phyloP scores from a whole-genome alignment of 2,113 vertebrate species.

The Sardina pilchardus region DNA sequence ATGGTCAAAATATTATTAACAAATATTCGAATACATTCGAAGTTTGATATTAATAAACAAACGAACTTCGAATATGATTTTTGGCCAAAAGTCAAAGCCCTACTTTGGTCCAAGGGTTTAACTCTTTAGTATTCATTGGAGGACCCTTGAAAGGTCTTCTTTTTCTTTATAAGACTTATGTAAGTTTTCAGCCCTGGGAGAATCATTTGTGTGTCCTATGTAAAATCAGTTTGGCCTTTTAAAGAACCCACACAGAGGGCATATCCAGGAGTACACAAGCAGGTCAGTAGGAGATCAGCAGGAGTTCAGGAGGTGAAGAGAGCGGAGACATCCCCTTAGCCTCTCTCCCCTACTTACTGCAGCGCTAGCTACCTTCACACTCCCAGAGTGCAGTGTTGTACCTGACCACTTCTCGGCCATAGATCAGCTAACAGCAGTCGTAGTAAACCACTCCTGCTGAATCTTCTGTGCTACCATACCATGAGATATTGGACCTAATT shows the following conservation, averaged over 20 bases:
- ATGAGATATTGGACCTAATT: slow-evolving; percentile 14
- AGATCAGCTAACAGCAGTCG: neutral
- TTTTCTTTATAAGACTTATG: no score
- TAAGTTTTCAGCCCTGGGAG: neutral
- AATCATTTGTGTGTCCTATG: no score
- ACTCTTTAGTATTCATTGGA: neutral
- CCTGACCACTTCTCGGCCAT: neutral
- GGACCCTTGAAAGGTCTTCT: no score
- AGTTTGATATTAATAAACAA: no score
- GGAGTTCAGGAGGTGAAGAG: neutral
- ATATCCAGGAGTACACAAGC: neutral
- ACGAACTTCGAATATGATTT: no score
- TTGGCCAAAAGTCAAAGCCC: no score
- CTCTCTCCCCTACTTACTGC: neutral
- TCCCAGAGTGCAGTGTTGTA: neutral
- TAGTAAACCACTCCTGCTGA: neutral
- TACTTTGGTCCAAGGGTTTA: neutral
- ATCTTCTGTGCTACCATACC: neutral
- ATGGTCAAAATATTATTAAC: no score
- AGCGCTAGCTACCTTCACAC: neutral
- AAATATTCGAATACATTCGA: no score
- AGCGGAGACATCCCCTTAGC: neutral
- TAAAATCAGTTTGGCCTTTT: neutral
- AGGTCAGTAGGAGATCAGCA: neutral
- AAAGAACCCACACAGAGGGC: neutral